Conservation (phyloP, 2,113 vertebrate species). For the Rattus norvegicus region GRCr8 NC_086021.1:105462001-105462500, state of each 20-base stretch:
- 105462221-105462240: background rate
- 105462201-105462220: accelerated
- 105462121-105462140: too few species aligned
- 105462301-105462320: background rate
- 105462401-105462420: background rate
- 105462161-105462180: too few species aligned
- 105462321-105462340: background rate
- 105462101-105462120: too few species aligned
- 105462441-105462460: accelerated
- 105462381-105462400: background rate
- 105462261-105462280: background rate
- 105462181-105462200: background rate
- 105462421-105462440: background rate
- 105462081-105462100: too few species aligned
- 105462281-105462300: background rate
- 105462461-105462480: background rate
- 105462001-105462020: too few species aligned
- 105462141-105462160: too few species aligned
- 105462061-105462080: too few species aligned
- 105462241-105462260: too few species aligned
- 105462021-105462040: too few species aligned
- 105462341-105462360: background rate
- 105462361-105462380: background rate
- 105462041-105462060: too few species aligned
- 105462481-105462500: background rate